These are phyloP conservation scores for Columbina picui DNA, from an alignment of 2,113 vertebrate genomes.

Conservation along the genomic window DNA sequence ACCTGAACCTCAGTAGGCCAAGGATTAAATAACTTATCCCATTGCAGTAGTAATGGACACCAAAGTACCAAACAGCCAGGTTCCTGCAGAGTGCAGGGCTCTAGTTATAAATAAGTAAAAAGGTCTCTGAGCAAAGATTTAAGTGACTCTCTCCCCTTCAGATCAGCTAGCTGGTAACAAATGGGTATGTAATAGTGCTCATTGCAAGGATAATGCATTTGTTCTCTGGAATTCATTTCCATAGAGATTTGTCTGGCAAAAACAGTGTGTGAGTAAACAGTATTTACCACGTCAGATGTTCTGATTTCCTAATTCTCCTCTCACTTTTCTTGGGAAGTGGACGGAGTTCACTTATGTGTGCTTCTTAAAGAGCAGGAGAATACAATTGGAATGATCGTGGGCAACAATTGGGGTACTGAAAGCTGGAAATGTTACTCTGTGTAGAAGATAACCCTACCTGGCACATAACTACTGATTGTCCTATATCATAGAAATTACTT, in stretches of 20 bases:
- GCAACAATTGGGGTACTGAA: not conserved
- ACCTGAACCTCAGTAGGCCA: not conserved
- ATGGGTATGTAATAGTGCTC: not conserved
- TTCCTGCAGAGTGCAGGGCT: not conserved
- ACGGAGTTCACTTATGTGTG: not conserved
- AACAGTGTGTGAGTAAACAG: not conserved
- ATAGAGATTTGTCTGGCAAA: not conserved
- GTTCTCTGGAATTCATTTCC: not conserved
- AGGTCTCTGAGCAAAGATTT: not conserved
- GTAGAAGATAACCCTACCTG: not conserved
- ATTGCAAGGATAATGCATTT: not conserved
- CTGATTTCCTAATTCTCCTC: not conserved
- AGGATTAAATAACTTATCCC: not conserved
- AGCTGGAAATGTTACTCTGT: not conserved
- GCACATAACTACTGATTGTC: not conserved
- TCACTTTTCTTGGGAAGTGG: not conserved
- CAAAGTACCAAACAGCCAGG: too few species aligned
- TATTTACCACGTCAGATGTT: not conserved
- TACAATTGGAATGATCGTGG: not conserved
- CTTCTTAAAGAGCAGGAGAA: not conserved
- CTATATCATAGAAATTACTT: not conserved
- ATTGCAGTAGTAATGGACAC: not conserved
- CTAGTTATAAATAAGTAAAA: not conserved
- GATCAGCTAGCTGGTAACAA: not conserved
- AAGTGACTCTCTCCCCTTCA: not conserved